Conservation (phyloP, 2,888 invertebrate genomes). For the Hofmannophila pseudospretella region DNA sequence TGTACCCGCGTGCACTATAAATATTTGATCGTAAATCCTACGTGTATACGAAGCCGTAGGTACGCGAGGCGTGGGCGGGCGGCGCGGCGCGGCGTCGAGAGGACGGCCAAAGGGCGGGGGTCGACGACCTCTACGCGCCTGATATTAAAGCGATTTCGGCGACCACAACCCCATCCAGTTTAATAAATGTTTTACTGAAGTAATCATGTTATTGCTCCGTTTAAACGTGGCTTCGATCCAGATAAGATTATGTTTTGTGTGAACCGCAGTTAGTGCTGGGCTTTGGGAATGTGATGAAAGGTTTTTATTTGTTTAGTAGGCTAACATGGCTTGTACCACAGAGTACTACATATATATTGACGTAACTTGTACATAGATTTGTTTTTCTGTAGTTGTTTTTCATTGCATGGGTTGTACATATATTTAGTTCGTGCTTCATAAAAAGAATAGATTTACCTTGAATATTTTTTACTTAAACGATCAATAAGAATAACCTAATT, state of each 20-base stretch:
- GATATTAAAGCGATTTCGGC: conserved; percentile 33
- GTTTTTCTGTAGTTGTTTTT: no score
- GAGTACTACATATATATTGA: no score
- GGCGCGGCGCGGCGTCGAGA: background rate
- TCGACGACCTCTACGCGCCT: conserved; percentile 31
- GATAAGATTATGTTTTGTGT: conserved; percentile 5
- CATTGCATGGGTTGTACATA: no score
- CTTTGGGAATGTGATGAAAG: background rate
- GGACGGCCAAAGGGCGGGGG: conserved; percentile 20
- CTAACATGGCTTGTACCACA: no score
- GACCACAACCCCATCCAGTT: conserved; percentile 22
- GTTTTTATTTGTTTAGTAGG: no score
- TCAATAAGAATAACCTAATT: no score
- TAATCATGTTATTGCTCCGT: conserved; percentile 13
- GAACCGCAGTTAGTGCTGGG: background rate
- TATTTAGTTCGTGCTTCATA: no score
- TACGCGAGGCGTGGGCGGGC: background rate
- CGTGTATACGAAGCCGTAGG: background rate
- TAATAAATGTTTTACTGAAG: conserved; percentile 34
- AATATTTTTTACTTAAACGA: no score
- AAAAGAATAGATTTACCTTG: no score
- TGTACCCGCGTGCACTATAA: conserved; percentile 2
- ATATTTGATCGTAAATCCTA: conserved; percentile 6
- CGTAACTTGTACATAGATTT: no score
- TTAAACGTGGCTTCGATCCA: conserved; percentile 9